Base-by-base conservation (phyloP, 2,797 vertebrate species). In the Myoxocephalus aenaeus region DNA sequence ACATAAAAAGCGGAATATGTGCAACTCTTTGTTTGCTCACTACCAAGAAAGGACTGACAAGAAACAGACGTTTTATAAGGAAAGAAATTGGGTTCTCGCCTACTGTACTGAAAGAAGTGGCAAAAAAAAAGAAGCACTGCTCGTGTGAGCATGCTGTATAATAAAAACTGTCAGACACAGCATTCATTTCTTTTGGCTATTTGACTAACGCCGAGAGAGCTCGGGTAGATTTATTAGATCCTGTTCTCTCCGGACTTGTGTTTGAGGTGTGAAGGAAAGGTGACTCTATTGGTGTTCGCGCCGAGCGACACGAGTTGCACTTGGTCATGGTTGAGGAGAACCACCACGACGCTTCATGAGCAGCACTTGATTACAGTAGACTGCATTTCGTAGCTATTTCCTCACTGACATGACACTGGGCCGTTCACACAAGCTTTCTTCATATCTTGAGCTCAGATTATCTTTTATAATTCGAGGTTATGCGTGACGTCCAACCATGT, bases 181-280 rank as follows among this genome's bases (percentile, higher is more conserved):
- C 44, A 68, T 76, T 86, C 44, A 84, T 88, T 84, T 83, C 65
- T 76, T 75, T 51, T 71, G 81, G 67, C 83, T 89, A 78, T 90
- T 88, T 76, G 79, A 70, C 75, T 40, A 81, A 75, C 74, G 56
- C 25, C 0, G n/a, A 77, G 65, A 59, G 25, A 70, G 32, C 70
- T 61, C 10, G 4, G 71, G 58, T 56, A 32, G 59, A 75, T 77
- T 87, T 89, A 89, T 91, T 82, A 83, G 75, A 81, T 66, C 71
- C 17, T 25, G 32, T 66, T 78, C 69, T 80, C 76, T 77, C 36
- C 27, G 22, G 25, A n/a, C n/a, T n/a, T n/a, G n/a, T n/a, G 34
- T 62, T 77, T 13, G 36, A 42, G 40, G 40, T 42, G 40, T 42
- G 13, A 42, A 14, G 3, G 57, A 82, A 65, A 84, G 74, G 64